phyloP scores from a whole-genome alignment of 1,140 invertebrate species.

The Drosophila sulfurigaster region DNA sequence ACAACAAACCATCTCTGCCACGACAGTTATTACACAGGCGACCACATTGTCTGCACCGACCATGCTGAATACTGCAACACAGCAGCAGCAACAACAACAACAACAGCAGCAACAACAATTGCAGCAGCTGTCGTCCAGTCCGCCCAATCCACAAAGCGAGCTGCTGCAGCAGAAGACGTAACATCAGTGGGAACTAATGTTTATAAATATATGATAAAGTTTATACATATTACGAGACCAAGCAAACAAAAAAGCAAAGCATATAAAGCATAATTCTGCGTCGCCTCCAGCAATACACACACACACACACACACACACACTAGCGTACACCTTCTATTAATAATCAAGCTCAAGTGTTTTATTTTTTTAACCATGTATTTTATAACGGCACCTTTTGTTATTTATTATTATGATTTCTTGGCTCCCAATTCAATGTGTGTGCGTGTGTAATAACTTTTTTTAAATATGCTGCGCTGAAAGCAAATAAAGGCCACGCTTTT shows the following conservation, averaged over 20 bases:
- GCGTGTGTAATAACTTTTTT: conserved; percentile 40
- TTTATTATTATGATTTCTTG: conserved; percentile 68
- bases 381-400: conserved; percentile 72
- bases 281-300: conserved; percentile 24
- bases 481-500: conserved; percentile 49
- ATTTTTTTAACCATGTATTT: conserved; percentile 69
- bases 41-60: conserved; percentile 81
- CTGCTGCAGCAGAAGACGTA: conserved; percentile 84
- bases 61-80: conserved; percentile 67
- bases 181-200: conserved; percentile 85
- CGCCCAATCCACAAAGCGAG: conserved; percentile 83
- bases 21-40: conserved; percentile 84
- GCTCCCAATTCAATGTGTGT: conserved; percentile 37
- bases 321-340: conserved; percentile 33
- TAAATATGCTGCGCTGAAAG: conserved; percentile 4
- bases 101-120: conserved; percentile 42
- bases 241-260: conserved; percentile 70
- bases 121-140: conserved; percentile 69
- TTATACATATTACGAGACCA: conserved; percentile 81
- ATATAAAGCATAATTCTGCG: conserved; percentile 42
- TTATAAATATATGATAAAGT: conserved; percentile 85
- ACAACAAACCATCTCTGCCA: conserved; percentile 84
- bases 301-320: conserved; percentile 30
- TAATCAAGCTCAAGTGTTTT: conserved; percentile 56
- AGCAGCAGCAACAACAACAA: conserved; percentile 53